These are phyloP conservation scores for Aviceda subcristata DNA, from an alignment of 2,113 vertebrate genomes.

Conservation along the genomic window DNA sequence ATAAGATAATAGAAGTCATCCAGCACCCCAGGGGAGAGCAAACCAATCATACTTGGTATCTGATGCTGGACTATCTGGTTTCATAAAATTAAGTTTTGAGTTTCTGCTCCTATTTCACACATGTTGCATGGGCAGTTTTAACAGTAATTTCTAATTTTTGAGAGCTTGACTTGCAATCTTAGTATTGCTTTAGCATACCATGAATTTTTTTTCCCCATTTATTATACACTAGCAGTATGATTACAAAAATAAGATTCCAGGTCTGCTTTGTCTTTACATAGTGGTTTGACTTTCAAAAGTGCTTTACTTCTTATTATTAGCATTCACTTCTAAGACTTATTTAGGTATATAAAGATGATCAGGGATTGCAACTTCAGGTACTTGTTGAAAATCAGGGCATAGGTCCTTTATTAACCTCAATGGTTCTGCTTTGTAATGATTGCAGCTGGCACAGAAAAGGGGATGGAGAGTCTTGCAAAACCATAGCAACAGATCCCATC, in stretches of 20 bases:
- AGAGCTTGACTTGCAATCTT: background rate
- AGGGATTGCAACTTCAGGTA: background rate
- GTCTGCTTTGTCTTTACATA: background rate
- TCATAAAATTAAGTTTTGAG: background rate
- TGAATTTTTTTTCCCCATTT: background rate
- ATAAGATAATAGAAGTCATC: background rate
- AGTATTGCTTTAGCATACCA: background rate
- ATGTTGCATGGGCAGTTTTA: background rate
- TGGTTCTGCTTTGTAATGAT: background rate
- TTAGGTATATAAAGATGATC: background rate
- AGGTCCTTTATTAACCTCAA: background rate
- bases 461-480: background rate
- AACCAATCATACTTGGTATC: background rate
- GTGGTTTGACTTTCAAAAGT: background rate
- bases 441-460: background rate
- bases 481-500: background rate
- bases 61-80: background rate
- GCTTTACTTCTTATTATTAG: background rate
- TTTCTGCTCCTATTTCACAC: background rate
- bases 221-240: background rate
- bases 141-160: background rate
- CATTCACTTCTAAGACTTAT: background rate
- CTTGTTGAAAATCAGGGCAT: background rate
- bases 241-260: background rate
- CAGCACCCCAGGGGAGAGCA: background rate